phyloP scores from a whole-genome alignment of 2,113 vertebrate genomes.

The Plestiodon gilberti region DNA sequence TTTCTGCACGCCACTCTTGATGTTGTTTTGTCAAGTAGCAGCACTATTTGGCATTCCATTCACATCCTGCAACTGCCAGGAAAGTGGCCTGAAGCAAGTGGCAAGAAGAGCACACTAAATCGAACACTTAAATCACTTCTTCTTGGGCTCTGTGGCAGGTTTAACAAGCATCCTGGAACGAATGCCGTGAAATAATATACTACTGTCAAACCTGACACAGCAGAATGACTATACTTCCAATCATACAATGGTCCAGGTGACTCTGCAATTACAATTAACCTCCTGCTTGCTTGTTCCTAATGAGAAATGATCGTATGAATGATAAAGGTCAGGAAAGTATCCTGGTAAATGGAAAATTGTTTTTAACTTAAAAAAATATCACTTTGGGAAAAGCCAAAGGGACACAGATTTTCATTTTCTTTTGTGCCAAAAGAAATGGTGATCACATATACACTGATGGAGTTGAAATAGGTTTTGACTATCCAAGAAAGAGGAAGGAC shows the following conservation, averaged over 20 bases:
- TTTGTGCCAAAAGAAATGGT: slow-evolving; percentile 29
- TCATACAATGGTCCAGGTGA: slow-evolving; percentile 71
- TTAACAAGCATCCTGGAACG: slow-evolving; percentile 75
- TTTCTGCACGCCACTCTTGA: slow-evolving; percentile 28
- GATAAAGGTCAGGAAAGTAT: slow-evolving; percentile 47
- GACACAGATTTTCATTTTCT: slow-evolving; percentile 35
- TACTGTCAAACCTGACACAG: slow-evolving; percentile 68
- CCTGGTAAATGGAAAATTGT: slow-evolving; percentile 39
- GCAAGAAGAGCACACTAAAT: slow-evolving; percentile 71
- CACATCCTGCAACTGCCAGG: slow-evolving; percentile 54
- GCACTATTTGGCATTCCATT: slow-evolving; percentile 67
- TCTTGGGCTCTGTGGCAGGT: slow-evolving; percentile 68
- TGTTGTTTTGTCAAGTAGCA: slow-evolving; percentile 32
- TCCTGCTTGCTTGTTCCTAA: slow-evolving; percentile 64
- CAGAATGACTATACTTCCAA: slow-evolving; percentile 72
- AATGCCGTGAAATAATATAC: slow-evolving; percentile 75
- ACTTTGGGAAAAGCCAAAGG: slow-evolving; percentile 39
- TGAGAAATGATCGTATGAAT: slow-evolving; percentile 69
- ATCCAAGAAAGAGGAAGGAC: slow-evolving; percentile 17
- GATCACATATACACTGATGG: neutral
- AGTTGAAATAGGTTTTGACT: slow-evolving; percentile 7
- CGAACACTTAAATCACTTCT: slow-evolving; percentile 76
- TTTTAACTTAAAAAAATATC: slow-evolving; percentile 61
- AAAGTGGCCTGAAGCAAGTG: slow-evolving; percentile 72
- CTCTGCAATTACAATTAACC: slow-evolving; percentile 80